Base-by-base conservation (phyloP, 1,140 invertebrate species). In the Philopotamus ludificatus region DNA sequence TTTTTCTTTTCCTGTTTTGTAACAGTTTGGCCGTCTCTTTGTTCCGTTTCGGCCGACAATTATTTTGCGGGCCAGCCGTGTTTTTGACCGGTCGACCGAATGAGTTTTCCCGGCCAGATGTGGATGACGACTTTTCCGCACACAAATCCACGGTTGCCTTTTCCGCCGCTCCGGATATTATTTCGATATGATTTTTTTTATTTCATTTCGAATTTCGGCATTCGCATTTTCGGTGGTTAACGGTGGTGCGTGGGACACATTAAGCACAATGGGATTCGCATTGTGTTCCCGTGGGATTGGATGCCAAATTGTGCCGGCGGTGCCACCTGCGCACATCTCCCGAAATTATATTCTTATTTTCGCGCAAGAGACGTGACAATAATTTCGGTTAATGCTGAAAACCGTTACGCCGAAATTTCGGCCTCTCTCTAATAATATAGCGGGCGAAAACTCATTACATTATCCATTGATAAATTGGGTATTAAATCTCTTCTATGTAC, bases 181-280 rank as follows among this genome's bases (percentile, higher is more conserved):
- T 34, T 34, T 34, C 4, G 12, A 34, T 7, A 34, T 34, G 28
- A 12, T 34, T 12, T 4, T 34, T 34, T 34, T 34, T 12, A 12
- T 4, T 34, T 34, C 4, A 12, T 12, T 34, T 12, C 28, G 28
- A 34, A 34, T 34, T 34, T 7, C 4, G 28, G 12, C 28, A 12
- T 34, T 7, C 28, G 12, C 28, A 12, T 34, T n/a, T n/a, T n/a
- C n/a, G n/a, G n/a, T n/a, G n/a, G n/a, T n/a, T n/a, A n/a, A n/a
- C n/a, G n/a, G 28, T 34, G 12, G 28, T 34, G 28, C 28, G 28
- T 12, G 28, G 28, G 44, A 47, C 15, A 20, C 44, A 47, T 47
- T 47, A 47, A 47, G 44, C 8, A 47, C 44, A 47, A 47, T 47
- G 44, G 44, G 44, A 15, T 47, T 47, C 44, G 18, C 44, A 16